phyloP scores from a whole-genome alignment of 2,888 invertebrate species.

The Cotesia congregata region DNA sequence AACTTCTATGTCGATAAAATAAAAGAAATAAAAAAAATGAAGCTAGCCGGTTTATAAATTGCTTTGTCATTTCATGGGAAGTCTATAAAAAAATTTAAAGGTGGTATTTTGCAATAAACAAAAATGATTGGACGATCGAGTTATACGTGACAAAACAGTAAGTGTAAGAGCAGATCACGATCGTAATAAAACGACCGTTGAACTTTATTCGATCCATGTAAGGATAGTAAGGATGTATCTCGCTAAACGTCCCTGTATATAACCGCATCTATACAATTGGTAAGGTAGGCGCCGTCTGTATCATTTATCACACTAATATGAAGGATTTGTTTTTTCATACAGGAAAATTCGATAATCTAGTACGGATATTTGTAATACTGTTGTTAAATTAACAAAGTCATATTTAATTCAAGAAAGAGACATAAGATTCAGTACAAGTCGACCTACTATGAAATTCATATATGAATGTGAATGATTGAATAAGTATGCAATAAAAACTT shows the following conservation, averaged over 20 bases:
- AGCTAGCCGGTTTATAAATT: not conserved
- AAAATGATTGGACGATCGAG: slow-evolving; percentile 18
- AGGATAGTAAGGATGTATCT: slow-evolving; percentile 22
- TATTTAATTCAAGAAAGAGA: too few species aligned
- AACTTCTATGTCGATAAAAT: not conserved
- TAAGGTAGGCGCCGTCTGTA: not conserved
- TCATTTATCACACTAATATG: not conserved
- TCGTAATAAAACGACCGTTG: slow-evolving; percentile 36
- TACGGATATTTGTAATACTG: not conserved
- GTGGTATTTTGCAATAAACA: not conserved
- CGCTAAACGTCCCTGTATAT: not conserved
- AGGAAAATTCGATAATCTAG: not conserved
- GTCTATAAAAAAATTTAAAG: slow-evolving; percentile 3
- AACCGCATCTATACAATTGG: not conserved
- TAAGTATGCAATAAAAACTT: too few species aligned
- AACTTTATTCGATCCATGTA: slow-evolving; percentile 37
- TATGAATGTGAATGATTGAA: too few species aligned
- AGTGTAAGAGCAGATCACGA: slow-evolving; percentile 5
- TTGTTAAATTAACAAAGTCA: too few species aligned
- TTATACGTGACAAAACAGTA: slow-evolving; percentile 21
- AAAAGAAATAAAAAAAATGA: not conserved
- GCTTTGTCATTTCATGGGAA: slow-evolving; percentile 5
- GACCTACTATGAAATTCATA: too few species aligned
- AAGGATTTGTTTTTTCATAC: not conserved
- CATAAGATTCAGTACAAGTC: too few species aligned